Base-by-base conservation (phyloP, 1,140 invertebrate species). In the Colletes gigas region DNA sequence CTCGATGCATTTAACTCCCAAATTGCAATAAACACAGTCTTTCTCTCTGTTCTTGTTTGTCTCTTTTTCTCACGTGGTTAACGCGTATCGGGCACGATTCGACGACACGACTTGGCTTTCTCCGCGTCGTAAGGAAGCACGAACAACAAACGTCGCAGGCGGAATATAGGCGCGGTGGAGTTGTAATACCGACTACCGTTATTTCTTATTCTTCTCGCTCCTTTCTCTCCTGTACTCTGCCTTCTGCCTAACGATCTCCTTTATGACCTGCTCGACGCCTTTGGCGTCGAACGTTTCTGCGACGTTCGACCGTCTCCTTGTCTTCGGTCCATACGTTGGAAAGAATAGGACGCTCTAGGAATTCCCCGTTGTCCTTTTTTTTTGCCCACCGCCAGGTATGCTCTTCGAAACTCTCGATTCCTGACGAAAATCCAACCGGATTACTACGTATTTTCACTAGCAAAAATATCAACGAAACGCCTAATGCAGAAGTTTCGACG, bases 111-210 rank as follows among this genome's bases (percentile, higher is more conserved):
- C 68, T 70, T 62, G 65, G 73, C 85, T 84, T 87, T 84, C 79
- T 82, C 78, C 72, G 12, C 21, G 47, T n/a, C 50, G 60, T 72
- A 74, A 69, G 21, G 52, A 21, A 62, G 73, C 73, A 54, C 67
- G 65, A 44, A 82, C 78, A 75, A 82, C 62, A 71, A 78, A 74
- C 72, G 68, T 71, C 65, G 67, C 19, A 50, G 44, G 12, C n/a
- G 54, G 71, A 86, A 83, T 85, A 83, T 83, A 87, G 83, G 81
- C 77, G 81, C 77, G 84, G 84, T 74, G 68, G 15, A 65, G 69
- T 87, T 82, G 65, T 85, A 83, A 86, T 85, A 86, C 72, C 70
- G 78, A 84, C 85, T 86, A 87, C 84, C 84, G 84, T 87, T 87
- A 87, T 19, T 86, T 83, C 81, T 85, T 76, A 30, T 87, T 78